Base-by-base conservation (phyloP, 2,888 invertebrate species). In the Meganola albula region DNA sequence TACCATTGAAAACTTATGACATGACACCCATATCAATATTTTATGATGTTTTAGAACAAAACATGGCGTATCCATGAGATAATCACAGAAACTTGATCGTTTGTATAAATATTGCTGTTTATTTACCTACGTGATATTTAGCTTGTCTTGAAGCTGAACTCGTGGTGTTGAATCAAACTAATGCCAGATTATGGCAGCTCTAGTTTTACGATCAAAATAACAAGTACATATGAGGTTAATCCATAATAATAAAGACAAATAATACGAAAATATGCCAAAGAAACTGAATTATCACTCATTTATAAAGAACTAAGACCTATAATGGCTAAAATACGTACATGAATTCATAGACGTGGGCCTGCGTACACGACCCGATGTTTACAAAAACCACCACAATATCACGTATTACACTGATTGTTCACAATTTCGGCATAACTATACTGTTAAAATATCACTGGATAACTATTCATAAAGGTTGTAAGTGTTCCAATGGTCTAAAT, bases 271-370 rank as follows among this genome's bases (percentile, higher is more conserved):
- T 53, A 59, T 31, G 55, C 20, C 24, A 30, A 52, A 53, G 52
- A 45, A 46, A 37, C 36, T 52, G 37, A 42, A 37, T 45, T 48
- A 53, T 55, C 48, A 40, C 44, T 51, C 45, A 40, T 51, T 65
- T 65, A 66, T 55, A 60, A 37, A 53, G 41, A 55, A 55, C 46
- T 59, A 61, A 55, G 53, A 63, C 48, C 53, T 58, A 53, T 65
- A 75, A 74, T 67, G 69, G 65, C 66, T 67, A 71, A 64, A 73
- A 84, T 79, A 84, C 84, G 69, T 74, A 85, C 85, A 74, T 77
- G 74, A 82, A 83, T 68, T 80, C 85, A 85, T 85, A 85, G 85
- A 85, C 85, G 85, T 84, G 84, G 80, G 79, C 71, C 80, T 67
- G 71, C 62, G 71, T 65, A 75, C 73, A 72, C 77, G 77, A 73